Base-by-base conservation (phyloP, 2,113 vertebrate genomes). In the Falcunculus frontatus region DNA sequence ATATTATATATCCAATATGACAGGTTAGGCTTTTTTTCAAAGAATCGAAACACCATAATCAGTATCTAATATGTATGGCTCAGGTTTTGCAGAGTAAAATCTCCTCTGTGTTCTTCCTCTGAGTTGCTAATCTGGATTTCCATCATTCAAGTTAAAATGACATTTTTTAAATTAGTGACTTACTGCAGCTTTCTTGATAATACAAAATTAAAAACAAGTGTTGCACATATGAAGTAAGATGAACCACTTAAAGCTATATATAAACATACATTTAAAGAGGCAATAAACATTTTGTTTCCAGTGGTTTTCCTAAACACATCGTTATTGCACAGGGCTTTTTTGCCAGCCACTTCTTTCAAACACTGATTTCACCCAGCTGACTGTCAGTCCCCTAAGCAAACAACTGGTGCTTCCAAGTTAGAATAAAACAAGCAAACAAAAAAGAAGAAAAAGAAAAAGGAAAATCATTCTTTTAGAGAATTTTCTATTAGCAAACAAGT, bases 261-360 rank as follows among this genome's bases (percentile, higher is more conserved):
- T 87, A 89, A 97, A 86, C 56, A 80, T 62, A 72, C 39, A 60
- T 90, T 79, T 73, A 68, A 84, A 86, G 85, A 85, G 35, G 67
- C 69, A 84, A 95, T 76, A 95, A 93, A 90, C 49, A 95, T 94
- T 97, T 80, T 89, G 82, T 95, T 96, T 96, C 32, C 44, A 94
- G 75, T 92, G 80, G 90, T 55, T 97, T 91, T 96, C 81, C 63
- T 96, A 90, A 93, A 93, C 91, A 91, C 85, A 90, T 90, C 92
- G 92, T 95, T 83, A 95, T 52, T 78, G 95, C 68, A 92, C 79
- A 96, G 70, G 39, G 55, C 47, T 84, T 65, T 87, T 95, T 77
- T 94, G 80, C 78, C 93, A 92, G 65, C 32, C 63, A 67, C 46
- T 94, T 96, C 80, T 84, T 90, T 88, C 64, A 87, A 84, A 86